Base-by-base conservation (phyloP, 2,888 invertebrate species). In the Anoncus sp. region DNA sequence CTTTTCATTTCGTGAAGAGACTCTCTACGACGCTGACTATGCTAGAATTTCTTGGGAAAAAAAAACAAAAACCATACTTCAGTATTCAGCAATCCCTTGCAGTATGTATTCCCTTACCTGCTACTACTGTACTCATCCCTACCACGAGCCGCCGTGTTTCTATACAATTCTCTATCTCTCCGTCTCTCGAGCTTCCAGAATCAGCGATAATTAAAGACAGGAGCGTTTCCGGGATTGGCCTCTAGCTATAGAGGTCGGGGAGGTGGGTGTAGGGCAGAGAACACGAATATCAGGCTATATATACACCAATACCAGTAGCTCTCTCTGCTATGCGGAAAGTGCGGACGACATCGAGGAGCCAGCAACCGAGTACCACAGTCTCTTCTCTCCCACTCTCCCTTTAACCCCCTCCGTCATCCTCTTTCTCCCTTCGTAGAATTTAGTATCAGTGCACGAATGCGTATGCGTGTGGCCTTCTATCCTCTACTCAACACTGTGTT, bases 191-290 rank as follows among this genome's bases (percentile, higher is more conserved):
- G 79, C 69, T 69, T 72, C 67, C 77, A 74, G 80, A 77, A 80
- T 78, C 75, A 78, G 70, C 75, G 76, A 82, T 81, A 81, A 80
- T 81, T 80, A 82, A 80, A 81, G 78, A 79, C 77, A 77, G 80
- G 75, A 81, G 69, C 75, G 82, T 86, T 86, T 85, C 84, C 82
- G 78, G 82, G 82, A 88, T 87, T 86, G 86, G 83, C 85, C 84
- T 85, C 67, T 69, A 69, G 75, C 55, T 57, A 51, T 57, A 66
- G 71, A 86, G 87, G 84, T 86, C 84, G 84, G n/a, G n/a, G n/a
- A n/a, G n/a, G n/a, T n/a, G n/a, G 83, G 79, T 81, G 43, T 51
- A 85, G 82, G 80, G 77, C 55, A 62, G 59, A 62, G 65, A 24
- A 27, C 57, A 43, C 51, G 75, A 62, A 72, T 73, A 73, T 53